phyloP scores from a whole-genome alignment of 2,113 vertebrate species.

The Crypturellus undulatus region DNA sequence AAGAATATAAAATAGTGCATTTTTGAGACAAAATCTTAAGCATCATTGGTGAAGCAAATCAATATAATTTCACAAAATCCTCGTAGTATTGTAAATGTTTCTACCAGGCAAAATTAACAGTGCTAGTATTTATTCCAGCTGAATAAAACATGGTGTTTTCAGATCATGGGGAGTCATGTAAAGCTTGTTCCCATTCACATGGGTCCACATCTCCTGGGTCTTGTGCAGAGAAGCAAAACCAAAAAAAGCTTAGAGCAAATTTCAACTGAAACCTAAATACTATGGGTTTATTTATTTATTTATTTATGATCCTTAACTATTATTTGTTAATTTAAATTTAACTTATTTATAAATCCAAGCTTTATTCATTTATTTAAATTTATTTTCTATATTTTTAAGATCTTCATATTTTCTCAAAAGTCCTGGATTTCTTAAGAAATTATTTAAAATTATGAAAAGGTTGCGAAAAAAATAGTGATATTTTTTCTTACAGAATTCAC shows the following conservation, averaged over 20 bases:
- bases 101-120: conserved; percentile 28
- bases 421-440: conserved; percentile 4
- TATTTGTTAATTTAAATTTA: conserved; percentile 39
- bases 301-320: conserved; percentile 21
- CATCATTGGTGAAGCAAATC: not conserved
- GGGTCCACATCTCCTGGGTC: not conserved
- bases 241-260: not conserved
- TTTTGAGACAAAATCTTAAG: conserved; percentile 21
- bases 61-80: conserved; percentile 20
- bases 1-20: not conserved
- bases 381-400: not conserved
- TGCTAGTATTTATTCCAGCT: conserved; percentile 12
- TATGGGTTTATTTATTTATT: not conserved
- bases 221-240: not conserved
- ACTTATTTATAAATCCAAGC: conserved; percentile 17
- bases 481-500: not conserved
- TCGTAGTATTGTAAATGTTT: conserved; percentile 29
- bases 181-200: conserved; percentile 4
- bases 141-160: conserved; percentile 1
- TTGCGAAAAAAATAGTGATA: not conserved
- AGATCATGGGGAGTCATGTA: not conserved
- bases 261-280: not conserved
- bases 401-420: not conserved
- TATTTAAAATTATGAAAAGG: conserved; percentile 2
- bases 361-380: conserved; percentile 2